Evolutionary conservation across 2,888 invertebrate genomes (phyloP).

Genomic region (Tyria jacobaeae): DNA sequence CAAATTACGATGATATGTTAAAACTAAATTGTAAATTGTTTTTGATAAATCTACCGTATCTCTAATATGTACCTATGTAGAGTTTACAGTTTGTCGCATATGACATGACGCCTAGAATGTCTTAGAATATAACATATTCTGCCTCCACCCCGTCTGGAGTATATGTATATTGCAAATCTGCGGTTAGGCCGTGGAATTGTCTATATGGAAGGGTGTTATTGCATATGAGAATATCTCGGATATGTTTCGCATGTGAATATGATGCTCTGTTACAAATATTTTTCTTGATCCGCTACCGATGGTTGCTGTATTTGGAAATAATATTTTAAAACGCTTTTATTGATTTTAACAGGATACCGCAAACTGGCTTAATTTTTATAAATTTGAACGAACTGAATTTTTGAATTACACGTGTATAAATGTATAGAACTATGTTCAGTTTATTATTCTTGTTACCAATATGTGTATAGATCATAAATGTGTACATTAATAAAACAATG

Average conservation of each 20-base stretch:
- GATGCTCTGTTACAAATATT: conserved; percentile 23
- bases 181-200: conserved; percentile 35
- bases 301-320: conserved; percentile 38
- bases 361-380: not conserved
- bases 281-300: conserved; percentile 11
- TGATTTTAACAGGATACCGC: conserved; percentile 12
- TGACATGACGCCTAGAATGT: no score
- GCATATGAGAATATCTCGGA: conserved; percentile 30
- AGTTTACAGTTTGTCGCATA: no score
- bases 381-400: not conserved
- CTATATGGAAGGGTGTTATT: conserved; percentile 37
- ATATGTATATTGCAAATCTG: conserved; percentile 53
- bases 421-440: not conserved
- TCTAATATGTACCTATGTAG: no score
- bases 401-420: not conserved
- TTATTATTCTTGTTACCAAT: not conserved
- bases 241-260: conserved; percentile 31
- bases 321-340: conserved; percentile 28
- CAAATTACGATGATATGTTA: no score
- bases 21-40: no score
- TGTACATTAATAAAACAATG: not conserved
- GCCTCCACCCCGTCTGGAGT: conserved; percentile 50
- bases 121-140: conserved; percentile 53
- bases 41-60: no score
- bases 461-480: not conserved